phyloP scores from a whole-genome alignment of 1,140 invertebrate species.

The Chrysoperla carnea region DNA sequence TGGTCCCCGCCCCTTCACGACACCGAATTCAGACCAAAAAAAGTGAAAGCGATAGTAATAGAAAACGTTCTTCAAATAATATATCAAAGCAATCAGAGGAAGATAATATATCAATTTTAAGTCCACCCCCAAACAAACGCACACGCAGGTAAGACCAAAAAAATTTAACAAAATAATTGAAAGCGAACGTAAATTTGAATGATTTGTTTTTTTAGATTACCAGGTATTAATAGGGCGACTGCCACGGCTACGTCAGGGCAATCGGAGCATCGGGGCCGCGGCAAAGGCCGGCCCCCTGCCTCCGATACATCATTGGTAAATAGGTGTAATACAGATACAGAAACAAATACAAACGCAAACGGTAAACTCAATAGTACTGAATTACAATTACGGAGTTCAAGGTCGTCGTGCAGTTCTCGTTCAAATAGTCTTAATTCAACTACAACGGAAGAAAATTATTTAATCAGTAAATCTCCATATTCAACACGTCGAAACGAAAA shows the following conservation, averaged over 20 bases:
- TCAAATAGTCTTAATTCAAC: neutral
- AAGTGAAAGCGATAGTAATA: too few species aligned
- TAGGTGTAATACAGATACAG: neutral
- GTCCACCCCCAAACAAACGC: constrained; percentile 6
- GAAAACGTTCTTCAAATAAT: constrained; percentile 17
- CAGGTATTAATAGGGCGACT: neutral
- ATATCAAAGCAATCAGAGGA: constrained; percentile 17
- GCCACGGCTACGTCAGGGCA: neutral
- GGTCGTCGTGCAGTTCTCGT: neutral
- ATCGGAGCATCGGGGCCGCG: neutral
- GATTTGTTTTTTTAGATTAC: neutral
- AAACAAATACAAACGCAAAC: neutral
- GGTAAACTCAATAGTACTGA: neutral
- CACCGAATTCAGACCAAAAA: too few species aligned
- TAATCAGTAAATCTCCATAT: too few species aligned
- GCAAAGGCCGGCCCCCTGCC: neutral
- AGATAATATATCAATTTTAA: constrained; percentile 16
- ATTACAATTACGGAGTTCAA: too few species aligned
- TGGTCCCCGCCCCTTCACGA: constrained; percentile 12
- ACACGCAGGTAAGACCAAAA: neutral
- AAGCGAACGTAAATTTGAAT: neutral
- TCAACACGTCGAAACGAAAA: too few species aligned
- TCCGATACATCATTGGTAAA: neutral
- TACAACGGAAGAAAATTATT: neutral
- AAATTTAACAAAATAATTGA: neutral